Evolutionary conservation across 2,888 invertebrate genomes (phyloP), one percentile per base, ranked within the genome.

Genomic region (Coelinius sp.): DNA sequence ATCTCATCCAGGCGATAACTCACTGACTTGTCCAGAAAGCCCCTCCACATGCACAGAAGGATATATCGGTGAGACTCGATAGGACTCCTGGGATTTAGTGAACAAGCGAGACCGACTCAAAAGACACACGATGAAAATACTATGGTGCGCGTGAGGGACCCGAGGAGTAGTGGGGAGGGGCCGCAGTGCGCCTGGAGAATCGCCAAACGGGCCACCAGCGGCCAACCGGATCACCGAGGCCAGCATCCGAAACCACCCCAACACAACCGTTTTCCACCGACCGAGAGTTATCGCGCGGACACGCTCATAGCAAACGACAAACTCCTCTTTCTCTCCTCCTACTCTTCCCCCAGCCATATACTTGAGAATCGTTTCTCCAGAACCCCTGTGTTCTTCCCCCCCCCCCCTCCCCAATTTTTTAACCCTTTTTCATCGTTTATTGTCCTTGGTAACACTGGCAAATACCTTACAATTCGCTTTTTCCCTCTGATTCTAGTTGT

Each of bases 131-230:
- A 20, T 7, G 24, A 41, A 20, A 35, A 62, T 5, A 8, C 7
- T 38, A 49, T 41, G 25, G 63, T 59, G 27, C 64, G 65, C 38
- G 64, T 59, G 66, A 49, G 66, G 64, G 14, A 24, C 31, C 17
- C 35, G 70, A 53, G 52, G 27, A 52, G 64, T 53, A 65, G 68
- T 49, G 35, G 66, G 75, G 76, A 62, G 75, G 77, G 83, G 83
- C 84, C 83, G 85, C 87, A 86, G 80, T 86, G 86, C 86, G 86
- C 83, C 86, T 86, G 86, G 86, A 86, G 78, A 78, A 70, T 76
- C 82, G 87, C 86, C 86, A 86, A 85, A 79, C 81, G 81, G 81
- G 82, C 80, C 82, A 78, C 77, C 75, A 73, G 75, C 75, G 70
- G 75, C 73, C 73, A 76, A 77, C 74, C 75, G 66, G 76, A 77